These are phyloP conservation scores for Oxytorus armatus DNA, from an alignment of 2,888 invertebrate species.

Conservation along the genomic window DNA sequence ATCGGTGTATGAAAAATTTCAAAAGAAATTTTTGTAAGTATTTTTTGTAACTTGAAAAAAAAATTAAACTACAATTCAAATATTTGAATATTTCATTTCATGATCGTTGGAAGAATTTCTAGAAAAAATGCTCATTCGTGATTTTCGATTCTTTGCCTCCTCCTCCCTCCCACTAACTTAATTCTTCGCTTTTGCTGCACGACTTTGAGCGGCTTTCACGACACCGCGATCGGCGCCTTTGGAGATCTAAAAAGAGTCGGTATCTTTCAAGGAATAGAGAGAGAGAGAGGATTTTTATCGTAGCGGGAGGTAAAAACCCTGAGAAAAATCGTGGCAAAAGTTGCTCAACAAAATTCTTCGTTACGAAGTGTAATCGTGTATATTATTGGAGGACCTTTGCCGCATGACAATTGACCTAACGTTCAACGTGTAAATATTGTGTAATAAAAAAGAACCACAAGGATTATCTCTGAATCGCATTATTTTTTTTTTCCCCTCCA, in stretches of 20 bases:
- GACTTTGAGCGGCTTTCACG: conserved; percentile 31
- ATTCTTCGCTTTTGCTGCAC: conserved; percentile 18
- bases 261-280: conserved; percentile 8
- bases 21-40: too few species aligned
- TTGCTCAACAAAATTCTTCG: conserved; percentile 7
- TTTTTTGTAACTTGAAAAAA: too few species aligned
- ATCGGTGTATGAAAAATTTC: too few species aligned
- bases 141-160: too few species aligned
- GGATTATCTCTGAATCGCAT: conserved; percentile 18
- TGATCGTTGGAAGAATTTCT: too few species aligned
- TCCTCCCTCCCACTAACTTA: too few species aligned
- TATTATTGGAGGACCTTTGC: conserved; percentile 32
- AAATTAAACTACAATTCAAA: too few species aligned
- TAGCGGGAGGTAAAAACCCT: conserved; percentile 38
- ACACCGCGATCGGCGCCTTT: conserved; percentile 27
- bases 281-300: conserved; percentile 9
- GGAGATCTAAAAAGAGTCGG: background rate
- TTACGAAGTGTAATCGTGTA: conserved; percentile 36
- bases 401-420: conserved; percentile 27
- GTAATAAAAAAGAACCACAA: conserved; percentile 48
- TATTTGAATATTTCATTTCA: too few species aligned
- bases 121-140: too few species aligned
- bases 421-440: conserved; percentile 28
- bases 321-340: background rate
- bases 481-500: background rate